A percentile compares a stretch with the other conserved stretches of the same genome.
phyloP scores from a whole-genome alignment of 2,113 vertebrate species.

The Cyanocitta stelleri region DNA sequence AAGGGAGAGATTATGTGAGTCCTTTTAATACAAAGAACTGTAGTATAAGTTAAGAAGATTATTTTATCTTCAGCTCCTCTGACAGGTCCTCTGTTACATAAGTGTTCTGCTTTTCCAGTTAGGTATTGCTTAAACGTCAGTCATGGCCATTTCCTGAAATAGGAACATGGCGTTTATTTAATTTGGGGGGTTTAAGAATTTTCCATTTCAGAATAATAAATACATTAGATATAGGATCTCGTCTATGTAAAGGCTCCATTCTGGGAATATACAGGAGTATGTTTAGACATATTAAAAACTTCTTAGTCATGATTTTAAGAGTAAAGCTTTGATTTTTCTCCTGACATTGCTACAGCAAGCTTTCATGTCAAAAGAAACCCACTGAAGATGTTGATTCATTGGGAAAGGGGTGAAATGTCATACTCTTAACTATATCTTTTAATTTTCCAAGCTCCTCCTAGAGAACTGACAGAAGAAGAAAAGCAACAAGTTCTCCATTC shows the following conservation, averaged over 20 bases:
- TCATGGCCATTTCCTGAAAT: slow-evolving; percentile 59
- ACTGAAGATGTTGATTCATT: slow-evolving; percentile 31
- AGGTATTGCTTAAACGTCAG: slow-evolving; percentile 7
- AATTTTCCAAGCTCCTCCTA: slow-evolving; percentile 75
- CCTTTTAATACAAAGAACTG: slow-evolving; percentile 15
- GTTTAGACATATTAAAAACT: slow-evolving; percentile 8
- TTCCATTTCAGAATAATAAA: slow-evolving; percentile 67
- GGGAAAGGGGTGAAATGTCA: slow-evolving; percentile 25
- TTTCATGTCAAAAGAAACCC: slow-evolving; percentile 19
- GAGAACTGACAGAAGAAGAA: slow-evolving; percentile 95
- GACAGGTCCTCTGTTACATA: slow-evolving; percentile 41
- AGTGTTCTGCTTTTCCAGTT: slow-evolving; percentile 28
- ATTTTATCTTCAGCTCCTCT: slow-evolving; percentile 28
- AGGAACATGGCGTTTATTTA: slow-evolving; percentile 51
- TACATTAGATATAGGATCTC: slow-evolving; percentile 32
- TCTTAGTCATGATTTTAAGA: slow-evolving; percentile 40
- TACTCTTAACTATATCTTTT: slow-evolving; percentile 25
- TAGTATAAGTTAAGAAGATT: slow-evolving; percentile 34
- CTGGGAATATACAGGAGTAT: neutral
- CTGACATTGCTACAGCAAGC: neutral
- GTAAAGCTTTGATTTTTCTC: slow-evolving; percentile 28
- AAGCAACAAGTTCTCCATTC: slow-evolving; percentile 95
- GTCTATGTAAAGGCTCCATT: slow-evolving; percentile 2
- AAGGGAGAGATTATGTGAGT: neutral
- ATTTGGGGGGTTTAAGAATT: slow-evolving; percentile 41